Evolutionary conservation across 2,797 vertebrate genomes (phyloP).

Genomic region (Ctenopoma multispine): DNA sequence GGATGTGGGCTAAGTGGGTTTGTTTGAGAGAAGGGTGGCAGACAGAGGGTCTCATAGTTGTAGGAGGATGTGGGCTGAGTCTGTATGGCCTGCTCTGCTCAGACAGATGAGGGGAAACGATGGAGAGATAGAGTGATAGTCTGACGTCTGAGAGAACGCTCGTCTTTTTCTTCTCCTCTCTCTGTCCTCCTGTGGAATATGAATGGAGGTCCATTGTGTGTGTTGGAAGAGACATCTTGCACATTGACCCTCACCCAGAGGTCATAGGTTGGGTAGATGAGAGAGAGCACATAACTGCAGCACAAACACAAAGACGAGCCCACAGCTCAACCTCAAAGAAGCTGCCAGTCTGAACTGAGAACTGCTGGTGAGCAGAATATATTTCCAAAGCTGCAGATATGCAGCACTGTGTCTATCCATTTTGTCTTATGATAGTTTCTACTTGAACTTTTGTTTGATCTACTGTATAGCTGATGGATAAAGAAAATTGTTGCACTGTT

Average conservation of each 20-base stretch:
- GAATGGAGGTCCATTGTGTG: constrained; percentile 76
- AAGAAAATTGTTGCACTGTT: constrained; percentile 64
- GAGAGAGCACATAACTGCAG: constrained; percentile 68
- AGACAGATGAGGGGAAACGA: constrained; percentile 71
- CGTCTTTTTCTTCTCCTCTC: constrained; percentile 51
- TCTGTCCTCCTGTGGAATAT: constrained; percentile 44
- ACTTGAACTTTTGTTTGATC: constrained; percentile 44
- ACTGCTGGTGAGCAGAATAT: constrained; percentile 30
- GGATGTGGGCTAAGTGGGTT: constrained; percentile 62
- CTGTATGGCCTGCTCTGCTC: constrained; percentile 42
- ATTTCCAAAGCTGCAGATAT: constrained; percentile 29
- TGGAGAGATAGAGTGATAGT: constrained; percentile 71
- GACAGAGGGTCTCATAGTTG: constrained; percentile 58
- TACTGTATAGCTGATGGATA: constrained; percentile 71
- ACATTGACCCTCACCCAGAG: constrained; percentile 68
- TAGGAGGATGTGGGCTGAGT: constrained; percentile 75
- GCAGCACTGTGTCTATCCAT: constrained; percentile 35
- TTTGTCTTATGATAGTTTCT: constrained; percentile 38
- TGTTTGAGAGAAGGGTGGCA: constrained; percentile 59
- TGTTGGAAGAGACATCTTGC: constrained; percentile 59
- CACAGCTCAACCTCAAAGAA: constrained; percentile 36
- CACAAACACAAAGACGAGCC: constrained; percentile 69
- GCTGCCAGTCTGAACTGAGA: constrained; percentile 33
- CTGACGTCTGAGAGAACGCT: constrained; percentile 62
- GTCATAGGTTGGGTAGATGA: constrained; percentile 67